Evolutionary conservation across 2,113 vertebrate species (phyloP).

Genomic region (Nycticebus coucang): DNA sequence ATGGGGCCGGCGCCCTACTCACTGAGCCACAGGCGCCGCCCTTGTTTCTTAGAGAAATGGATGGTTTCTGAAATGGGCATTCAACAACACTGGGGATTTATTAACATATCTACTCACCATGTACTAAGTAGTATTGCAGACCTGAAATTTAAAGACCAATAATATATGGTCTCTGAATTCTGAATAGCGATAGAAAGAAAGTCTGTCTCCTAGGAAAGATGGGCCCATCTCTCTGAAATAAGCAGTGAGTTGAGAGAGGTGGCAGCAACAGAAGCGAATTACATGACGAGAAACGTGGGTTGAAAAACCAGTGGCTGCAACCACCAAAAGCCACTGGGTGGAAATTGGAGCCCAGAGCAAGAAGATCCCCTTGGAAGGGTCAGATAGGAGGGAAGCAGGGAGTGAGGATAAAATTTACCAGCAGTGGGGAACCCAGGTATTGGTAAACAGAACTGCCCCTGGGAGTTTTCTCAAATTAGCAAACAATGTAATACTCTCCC

Average conservation of each 20-base stretch:
- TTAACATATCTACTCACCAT: background rate
- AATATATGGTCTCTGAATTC: slow-evolving; percentile 5
- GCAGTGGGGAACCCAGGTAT: slow-evolving; percentile 29
- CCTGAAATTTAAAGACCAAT: background rate
- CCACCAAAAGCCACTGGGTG: slow-evolving; percentile 34
- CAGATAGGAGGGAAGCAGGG: background rate
- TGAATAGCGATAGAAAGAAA: background rate
- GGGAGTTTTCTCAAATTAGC: background rate
- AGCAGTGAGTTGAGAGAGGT: background rate
- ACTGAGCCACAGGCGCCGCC: no score
- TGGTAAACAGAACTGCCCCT: slow-evolving; percentile 38
- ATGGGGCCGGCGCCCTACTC: no score
- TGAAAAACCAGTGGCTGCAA: background rate
- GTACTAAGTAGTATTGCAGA: background rate
- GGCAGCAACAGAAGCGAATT: background rate
- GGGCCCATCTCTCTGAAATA: background rate
- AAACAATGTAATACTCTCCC: background rate
- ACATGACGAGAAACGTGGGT: background rate
- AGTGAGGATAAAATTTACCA: background rate
- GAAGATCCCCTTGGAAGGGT: slow-evolving; percentile 52
- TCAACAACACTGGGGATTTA: background rate
- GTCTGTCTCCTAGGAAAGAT: background rate
- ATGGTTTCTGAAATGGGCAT: background rate
- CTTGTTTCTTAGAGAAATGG: background rate
- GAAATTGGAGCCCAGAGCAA: background rate